phyloP scores from a whole-genome alignment of 2,797 vertebrate genomes.

The Erethizon dorsatum region DNA sequence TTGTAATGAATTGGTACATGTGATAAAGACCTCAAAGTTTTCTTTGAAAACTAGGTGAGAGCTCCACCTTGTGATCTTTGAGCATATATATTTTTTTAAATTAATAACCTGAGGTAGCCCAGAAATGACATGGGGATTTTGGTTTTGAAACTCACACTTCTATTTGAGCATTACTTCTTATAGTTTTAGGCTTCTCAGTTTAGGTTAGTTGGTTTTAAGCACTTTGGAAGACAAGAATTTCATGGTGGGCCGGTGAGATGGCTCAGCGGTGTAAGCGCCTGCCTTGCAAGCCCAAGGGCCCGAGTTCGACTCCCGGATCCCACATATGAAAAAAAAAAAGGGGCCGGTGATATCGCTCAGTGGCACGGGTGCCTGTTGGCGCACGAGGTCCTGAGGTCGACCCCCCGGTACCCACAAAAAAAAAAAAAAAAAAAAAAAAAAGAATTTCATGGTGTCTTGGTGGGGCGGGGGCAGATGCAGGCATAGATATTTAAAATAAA shows the following conservation, averaged over 20 bases:
- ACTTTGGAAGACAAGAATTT: constrained; percentile 46
- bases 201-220: constrained; percentile 35
- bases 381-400: too few species aligned
- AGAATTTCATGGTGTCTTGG: constrained; percentile 28
- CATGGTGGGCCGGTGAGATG: too few species aligned
- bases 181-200: constrained; percentile 30
- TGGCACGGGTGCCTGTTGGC: too few species aligned
- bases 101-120: constrained; percentile 85
- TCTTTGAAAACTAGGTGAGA: constrained; percentile 90
- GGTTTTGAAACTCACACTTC: constrained; percentile 50
- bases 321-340: too few species aligned
- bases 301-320: too few species aligned
- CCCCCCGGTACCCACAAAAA: too few species aligned
- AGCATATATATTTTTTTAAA: constrained; percentile 89
- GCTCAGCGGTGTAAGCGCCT: too few species aligned
- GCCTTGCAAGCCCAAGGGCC: too few species aligned
- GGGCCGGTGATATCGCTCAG: too few species aligned
- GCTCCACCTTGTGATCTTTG: constrained; percentile 94
- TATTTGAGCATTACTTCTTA: constrained; percentile 48
- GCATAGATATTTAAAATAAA: constrained; percentile 58
- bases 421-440: too few species aligned
- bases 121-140: constrained; percentile 80
- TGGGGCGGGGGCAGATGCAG: constrained; percentile 27
- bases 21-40: constrained; percentile 86
- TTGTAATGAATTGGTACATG: constrained; percentile 40